Evolutionary conservation across 1,140 invertebrate species (phyloP).

Genomic region (Calephelis nemesis): DNA sequence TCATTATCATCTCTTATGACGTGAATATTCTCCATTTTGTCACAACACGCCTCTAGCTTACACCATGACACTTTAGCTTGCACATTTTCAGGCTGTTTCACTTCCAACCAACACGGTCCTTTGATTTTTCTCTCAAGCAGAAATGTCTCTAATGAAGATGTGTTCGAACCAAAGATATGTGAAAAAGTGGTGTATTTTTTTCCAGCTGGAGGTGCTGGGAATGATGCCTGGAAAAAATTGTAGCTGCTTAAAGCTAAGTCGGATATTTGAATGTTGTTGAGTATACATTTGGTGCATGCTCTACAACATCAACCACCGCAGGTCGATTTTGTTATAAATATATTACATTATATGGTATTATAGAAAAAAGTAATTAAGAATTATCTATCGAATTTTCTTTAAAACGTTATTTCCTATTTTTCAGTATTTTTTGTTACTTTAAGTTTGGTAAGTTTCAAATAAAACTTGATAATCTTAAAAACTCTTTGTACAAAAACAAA

Average conservation of each 20-base stretch:
- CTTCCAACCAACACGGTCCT: conserved; percentile 97
- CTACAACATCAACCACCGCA: too few relatives aligned
- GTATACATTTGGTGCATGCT: too few relatives aligned
- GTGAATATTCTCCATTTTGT: conserved; percentile 80
- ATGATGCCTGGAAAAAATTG: conserved; percentile 50
- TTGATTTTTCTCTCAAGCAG: conserved; percentile 95
- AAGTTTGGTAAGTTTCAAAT: too few relatives aligned
- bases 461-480: too few relatives aligned
- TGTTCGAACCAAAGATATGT: conserved; percentile 93
- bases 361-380: too few relatives aligned
- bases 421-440: too few relatives aligned
- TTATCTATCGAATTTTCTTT: too few relatives aligned
- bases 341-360: too few relatives aligned
- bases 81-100: conserved; percentile 84
- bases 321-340: too few relatives aligned
- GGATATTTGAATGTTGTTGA: too few relatives aligned
- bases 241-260: not conserved
- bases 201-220: conserved; percentile 61
- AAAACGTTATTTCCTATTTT: too few relatives aligned
- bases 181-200: conserved; percentile 86
- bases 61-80: conserved; percentile 90
- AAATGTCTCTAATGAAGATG: conserved; percentile 93
- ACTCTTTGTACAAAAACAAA: too few relatives aligned
- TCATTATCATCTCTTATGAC: conserved; percentile 75
- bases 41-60: conserved; percentile 86